Percentiles rank a stretch among this genome's conserved stretches.
These are phyloP conservation scores for Corythornis vintsioides DNA, from an alignment of 2,113 vertebrate genomes.

Conservation along the genomic window DNA sequence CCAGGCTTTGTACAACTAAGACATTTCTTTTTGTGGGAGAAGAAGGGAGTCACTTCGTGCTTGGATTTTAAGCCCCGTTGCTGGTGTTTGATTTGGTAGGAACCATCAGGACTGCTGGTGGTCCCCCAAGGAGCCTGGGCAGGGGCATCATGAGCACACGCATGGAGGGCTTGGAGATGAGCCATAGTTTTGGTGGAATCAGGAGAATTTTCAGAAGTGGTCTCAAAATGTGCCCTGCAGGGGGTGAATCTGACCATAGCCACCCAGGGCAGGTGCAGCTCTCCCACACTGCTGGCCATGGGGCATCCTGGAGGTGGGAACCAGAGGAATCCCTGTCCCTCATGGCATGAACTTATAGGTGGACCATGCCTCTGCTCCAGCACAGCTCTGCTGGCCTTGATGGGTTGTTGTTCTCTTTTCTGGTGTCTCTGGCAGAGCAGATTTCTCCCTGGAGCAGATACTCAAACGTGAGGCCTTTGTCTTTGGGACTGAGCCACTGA, in stretches of 20 bases:
- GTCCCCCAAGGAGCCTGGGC: neutral
- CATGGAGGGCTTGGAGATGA: neutral
- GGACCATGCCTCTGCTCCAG: neutral
- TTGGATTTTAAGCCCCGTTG: neutral
- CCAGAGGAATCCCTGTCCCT: neutral
- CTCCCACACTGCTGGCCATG: accelerated
- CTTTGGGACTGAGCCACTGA: accelerated
- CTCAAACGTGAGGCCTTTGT: neutral
- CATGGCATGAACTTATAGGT: accelerated
- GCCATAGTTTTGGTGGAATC: neutral
- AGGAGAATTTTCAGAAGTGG: neutral
- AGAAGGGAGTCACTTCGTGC: neutral
- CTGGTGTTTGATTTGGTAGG: neutral
- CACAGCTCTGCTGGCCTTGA: accelerated
- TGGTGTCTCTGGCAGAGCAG: neutral
- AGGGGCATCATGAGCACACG: no score
- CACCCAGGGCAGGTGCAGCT: neutral
- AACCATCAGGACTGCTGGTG: accelerated
- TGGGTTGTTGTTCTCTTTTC: neutral
- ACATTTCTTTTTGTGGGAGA: neutral
- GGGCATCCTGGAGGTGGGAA: neutral
- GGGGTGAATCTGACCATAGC: no score
- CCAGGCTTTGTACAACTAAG: neutral
- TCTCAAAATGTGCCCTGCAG: neutral
- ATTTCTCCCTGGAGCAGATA: neutral